A percentile compares a stretch with the other conserved stretches of the same genome.
Conservation (phyloP, 2,113 vertebrate genomes). For the Gnathonemus longibarbis region DNA sequence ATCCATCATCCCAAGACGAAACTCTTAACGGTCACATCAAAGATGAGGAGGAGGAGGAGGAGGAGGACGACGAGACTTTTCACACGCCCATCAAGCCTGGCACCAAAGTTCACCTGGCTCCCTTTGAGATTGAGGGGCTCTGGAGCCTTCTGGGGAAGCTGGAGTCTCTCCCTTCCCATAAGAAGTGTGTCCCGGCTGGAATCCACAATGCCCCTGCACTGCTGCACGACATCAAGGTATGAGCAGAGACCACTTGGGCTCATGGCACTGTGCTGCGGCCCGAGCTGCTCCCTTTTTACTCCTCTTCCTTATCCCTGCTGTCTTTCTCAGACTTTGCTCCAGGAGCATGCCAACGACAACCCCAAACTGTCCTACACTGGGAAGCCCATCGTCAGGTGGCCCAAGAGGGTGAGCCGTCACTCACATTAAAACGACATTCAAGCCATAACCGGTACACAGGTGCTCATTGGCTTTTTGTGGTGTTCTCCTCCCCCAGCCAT, state of each 20-base stretch:
- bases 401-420: constrained; percentile 74
- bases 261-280: background rate
- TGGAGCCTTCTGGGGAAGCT: constrained; percentile 86
- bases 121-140: constrained; percentile 87
- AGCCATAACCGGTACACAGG: background rate
- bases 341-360: constrained; percentile 72
- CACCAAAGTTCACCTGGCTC: constrained; percentile 64
- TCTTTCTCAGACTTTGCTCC: constrained; percentile 67
- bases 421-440: background rate
- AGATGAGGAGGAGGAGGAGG: constrained; percentile 29
- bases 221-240: constrained; percentile 79
- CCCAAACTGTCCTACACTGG: constrained; percentile 85
- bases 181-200: constrained; percentile 87
- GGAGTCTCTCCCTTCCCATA: constrained; percentile 82
- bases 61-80: constrained; percentile 32
- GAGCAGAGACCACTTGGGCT: background rate
- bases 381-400: constrained; percentile 91
- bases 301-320: background rate
- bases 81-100: constrained; percentile 28
- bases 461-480: background rate
- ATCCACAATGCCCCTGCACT: constrained; percentile 79
- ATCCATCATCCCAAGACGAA: constrained; percentile 40
- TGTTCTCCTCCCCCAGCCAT: constrained; percentile 43
- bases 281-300: background rate
- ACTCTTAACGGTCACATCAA: constrained; percentile 32